Conservation (phyloP, 2,888 invertebrate genomes). For the Rhaphigaster nebulosa region DNA sequence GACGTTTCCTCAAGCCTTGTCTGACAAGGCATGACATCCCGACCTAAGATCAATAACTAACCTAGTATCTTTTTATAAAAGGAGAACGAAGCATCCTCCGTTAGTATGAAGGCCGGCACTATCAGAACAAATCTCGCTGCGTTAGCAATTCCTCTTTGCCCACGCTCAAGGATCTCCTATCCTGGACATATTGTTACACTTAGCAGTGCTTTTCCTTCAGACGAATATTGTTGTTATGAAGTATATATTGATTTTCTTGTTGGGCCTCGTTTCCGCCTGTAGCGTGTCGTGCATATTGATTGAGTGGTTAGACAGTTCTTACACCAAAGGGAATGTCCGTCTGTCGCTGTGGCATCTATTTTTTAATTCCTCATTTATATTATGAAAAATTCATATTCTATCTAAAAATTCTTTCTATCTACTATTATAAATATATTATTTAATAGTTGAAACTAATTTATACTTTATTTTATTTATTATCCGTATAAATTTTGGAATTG, state of each 20-base stretch:
- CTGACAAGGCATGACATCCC: too few relatives aligned
- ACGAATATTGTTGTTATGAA: background rate
- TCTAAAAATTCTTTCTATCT: too few relatives aligned
- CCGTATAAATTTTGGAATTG: too few relatives aligned
- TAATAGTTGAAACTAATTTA: too few relatives aligned
- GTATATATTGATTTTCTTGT: background rate
- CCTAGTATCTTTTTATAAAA: background rate
- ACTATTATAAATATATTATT: too few relatives aligned
- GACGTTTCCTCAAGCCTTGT: background rate
- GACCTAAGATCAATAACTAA: background rate
- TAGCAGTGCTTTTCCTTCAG: background rate
- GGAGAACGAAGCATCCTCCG: background rate
- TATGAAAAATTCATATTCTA: background rate
- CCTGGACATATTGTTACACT: background rate
- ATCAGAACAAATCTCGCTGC: background rate
- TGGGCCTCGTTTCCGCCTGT: background rate
- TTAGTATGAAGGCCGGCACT: background rate
- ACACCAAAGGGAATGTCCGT: background rate
- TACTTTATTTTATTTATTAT: too few relatives aligned
- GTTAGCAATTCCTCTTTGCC: slow-evolving; percentile 17
- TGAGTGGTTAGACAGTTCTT: background rate
- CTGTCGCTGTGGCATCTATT: background rate
- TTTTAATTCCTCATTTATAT: background rate
- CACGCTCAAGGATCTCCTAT: slow-evolving; percentile 17
- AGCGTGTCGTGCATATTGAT: slow-evolving; percentile 20